Conservation (phyloP, 1,140 invertebrate genomes). For the Periplaneta americana region DNA sequence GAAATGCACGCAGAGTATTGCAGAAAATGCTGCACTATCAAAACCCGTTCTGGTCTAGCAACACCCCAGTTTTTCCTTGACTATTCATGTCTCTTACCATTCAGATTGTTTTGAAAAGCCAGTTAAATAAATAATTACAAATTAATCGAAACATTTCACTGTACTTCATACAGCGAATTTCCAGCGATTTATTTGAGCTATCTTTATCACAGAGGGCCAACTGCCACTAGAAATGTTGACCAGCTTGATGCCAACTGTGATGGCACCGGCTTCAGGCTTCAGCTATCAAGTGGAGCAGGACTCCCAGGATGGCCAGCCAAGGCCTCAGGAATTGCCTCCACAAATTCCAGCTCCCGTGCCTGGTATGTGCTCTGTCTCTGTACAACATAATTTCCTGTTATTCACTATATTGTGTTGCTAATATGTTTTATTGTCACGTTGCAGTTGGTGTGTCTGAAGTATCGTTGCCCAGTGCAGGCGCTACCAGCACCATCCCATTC, state of each 20-base stretch:
- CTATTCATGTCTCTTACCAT: too few relatives aligned
- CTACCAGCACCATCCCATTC: conserved; percentile 23
- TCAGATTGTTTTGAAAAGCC: too few relatives aligned
- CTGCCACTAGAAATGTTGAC: conserved; percentile 51
- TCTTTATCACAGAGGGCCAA: conserved; percentile 24
- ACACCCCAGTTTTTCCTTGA: too few relatives aligned
- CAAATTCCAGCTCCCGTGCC: background rate
- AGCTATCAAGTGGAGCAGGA: conserved; percentile 24
- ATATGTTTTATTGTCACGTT: background rate
- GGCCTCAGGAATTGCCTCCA: background rate
- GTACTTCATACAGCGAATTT: too few relatives aligned
- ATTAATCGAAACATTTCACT: too few relatives aligned
- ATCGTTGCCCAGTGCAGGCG: background rate
- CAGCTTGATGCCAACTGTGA: conserved; percentile 50
- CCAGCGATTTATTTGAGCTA: conserved; percentile 20
- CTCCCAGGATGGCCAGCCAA: conserved; percentile 4
- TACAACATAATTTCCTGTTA: too few relatives aligned
- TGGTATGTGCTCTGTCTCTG: too few relatives aligned
- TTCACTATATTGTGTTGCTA: too few relatives aligned
- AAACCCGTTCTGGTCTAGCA: too few relatives aligned
- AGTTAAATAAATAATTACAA: too few relatives aligned
- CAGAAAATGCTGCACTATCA: too few relatives aligned
- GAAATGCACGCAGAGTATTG: too few relatives aligned
- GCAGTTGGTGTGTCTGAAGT: background rate
- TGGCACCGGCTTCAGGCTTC: conserved; percentile 23